Evolutionary conservation across 2,797 vertebrate species (phyloP).

Genomic region (Numenius phaeopus): DNA sequence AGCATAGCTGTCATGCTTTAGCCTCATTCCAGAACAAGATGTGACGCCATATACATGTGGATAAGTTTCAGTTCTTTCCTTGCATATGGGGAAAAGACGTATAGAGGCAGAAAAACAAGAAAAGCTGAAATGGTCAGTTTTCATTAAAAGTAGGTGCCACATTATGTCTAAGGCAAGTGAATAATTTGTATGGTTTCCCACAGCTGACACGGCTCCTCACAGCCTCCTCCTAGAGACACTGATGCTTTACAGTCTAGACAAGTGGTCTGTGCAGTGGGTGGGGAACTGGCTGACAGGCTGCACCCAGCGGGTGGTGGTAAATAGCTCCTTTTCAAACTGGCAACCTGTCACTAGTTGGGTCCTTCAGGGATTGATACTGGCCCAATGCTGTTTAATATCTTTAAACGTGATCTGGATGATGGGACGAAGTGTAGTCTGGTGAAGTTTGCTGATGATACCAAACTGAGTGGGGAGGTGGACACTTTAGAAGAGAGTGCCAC

Average conservation of each 20-base stretch:
- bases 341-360: not conserved
- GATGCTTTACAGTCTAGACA: not conserved
- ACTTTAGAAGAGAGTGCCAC: not conserved
- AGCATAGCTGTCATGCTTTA: not conserved
- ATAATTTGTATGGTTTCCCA: not conserved
- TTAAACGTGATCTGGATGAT: not conserved
- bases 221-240: not conserved
- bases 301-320: not conserved
- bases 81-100: not conserved
- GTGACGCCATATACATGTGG: not conserved
- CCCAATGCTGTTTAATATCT: fast-evolving
- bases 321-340: not conserved
- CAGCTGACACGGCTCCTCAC: not conserved
- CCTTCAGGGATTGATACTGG: not conserved
- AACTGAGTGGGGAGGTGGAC: not conserved
- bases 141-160: not conserved
- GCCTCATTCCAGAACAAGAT: not conserved
- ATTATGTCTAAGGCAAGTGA: not conserved
- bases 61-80: not conserved
- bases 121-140: not conserved
- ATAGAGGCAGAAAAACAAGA: not conserved
- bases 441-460: not conserved
- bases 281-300: not conserved
- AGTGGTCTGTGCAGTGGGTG: not conserved
- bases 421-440: not conserved